Evolutionary conservation across 2,113 vertebrate species (phyloP).

Genomic region (Alces alces): DNA sequence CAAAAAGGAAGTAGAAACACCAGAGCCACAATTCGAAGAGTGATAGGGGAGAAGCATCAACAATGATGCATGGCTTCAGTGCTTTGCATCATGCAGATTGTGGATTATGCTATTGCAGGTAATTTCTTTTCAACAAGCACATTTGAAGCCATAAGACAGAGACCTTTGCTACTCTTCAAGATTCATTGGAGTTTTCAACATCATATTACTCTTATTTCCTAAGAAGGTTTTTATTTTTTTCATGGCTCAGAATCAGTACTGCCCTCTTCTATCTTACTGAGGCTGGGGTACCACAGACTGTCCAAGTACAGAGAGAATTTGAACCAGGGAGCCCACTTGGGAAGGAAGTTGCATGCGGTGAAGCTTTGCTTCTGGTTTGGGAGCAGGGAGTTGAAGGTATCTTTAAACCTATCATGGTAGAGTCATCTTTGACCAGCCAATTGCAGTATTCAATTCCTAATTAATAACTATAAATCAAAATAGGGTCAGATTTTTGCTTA

Average conservation of each 20-base stretch:
- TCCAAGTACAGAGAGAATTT: neutral
- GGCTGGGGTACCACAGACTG: neutral
- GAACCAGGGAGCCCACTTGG: neutral
- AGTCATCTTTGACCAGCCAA: neutral
- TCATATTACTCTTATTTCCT: neutral
- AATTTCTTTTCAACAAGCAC: neutral
- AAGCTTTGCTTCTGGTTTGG: neutral
- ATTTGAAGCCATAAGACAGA: neutral
- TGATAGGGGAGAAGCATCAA: neutral
- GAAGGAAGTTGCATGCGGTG: neutral
- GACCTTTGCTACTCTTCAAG: neutral
- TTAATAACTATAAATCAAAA: conserved; percentile 4
- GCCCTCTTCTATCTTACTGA: neutral
- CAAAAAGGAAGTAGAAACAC: conserved; percentile 11
- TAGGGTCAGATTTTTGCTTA: neutral
- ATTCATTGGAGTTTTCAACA: neutral
- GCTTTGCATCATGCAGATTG: neutral
- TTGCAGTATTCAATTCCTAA: neutral
- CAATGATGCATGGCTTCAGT: neutral
- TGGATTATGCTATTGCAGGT: neutral
- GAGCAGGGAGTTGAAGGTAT: neutral
- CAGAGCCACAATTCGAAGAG: neutral
- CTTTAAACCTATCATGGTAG: neutral
- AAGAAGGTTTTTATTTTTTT: neutral
- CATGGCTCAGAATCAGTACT: neutral